Evolutionary conservation across 2,113 vertebrate genomes (phyloP), one percentile per base, ranked within the genome.

Genomic region (Tychaedon coryphoeus): DNA sequence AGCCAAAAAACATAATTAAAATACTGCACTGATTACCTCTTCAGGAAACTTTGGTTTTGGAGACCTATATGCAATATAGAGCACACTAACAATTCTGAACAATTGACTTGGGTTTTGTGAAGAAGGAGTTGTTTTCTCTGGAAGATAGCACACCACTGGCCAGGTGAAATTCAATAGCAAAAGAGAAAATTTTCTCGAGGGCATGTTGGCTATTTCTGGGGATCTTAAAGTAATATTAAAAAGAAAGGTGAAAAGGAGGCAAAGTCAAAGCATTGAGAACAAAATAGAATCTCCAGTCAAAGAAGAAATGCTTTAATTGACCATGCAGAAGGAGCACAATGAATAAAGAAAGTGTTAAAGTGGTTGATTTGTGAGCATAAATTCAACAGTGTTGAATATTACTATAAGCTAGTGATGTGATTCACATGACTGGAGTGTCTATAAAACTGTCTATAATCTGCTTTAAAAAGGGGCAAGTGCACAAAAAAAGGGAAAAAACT

Each of bases 311-410:
- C 28, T 80, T 88, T 88, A 90, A 74, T 48, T 92, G 78, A 19
- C 82, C 86, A 29, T 80, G 78, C 26, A 83, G 34, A 77, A 87
- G 75, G 38, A 95, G 31, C 42, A 43, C 22, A 64, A 18, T 47
- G 84, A 64, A 60, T 93, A 67, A 69, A 33, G 77, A 45, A 86
- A 47, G 22, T 64, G 19, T 42, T 89, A 45, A 22, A 75, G 18
- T 60, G 79, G 57, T 77, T 95, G 69, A 92, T 93, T 92, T 89
- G 65, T 86, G 31, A 87, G 53, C 51, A 84, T 84, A 86, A 96
- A 91, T 81, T 91, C 69, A 74, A 51, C 40, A 47, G 26, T 71
- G 19, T 38, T 92, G 47, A 42, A 40, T 85, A 54, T 76, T 93
- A 51, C 45, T 76, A 8, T 72, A 61, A 85, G 38, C 43, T 51